Percentiles rank a stretch among this genome's conserved stretches.
Evolutionary conservation across 2,888 invertebrate genomes (phyloP).

Genomic region (Teleogryllus oceanicus): DNA sequence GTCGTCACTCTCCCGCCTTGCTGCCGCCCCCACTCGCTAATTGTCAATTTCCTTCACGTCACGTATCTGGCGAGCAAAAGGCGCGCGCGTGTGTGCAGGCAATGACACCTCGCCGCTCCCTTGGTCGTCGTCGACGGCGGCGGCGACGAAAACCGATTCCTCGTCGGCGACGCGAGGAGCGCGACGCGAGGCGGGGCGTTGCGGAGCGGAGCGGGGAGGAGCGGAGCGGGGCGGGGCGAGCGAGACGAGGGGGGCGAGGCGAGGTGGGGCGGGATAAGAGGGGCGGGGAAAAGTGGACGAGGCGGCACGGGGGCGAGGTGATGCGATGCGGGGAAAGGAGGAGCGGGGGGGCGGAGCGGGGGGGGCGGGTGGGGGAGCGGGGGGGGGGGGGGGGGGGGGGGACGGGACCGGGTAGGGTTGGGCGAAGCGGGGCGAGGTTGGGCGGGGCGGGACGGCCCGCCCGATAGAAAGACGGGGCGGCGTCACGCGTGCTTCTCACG

Average conservation of each 20-base stretch:
- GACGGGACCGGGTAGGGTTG: no score
- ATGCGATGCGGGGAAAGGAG: no score
- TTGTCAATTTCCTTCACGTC: conserved; percentile 18
- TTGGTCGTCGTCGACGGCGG: not conserved
- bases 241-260: not conserved
- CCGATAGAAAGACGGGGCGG: no score
- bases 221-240: not conserved
- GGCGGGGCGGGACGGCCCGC: no score
- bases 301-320: no score
- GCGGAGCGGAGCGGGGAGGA: not conserved
- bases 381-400: no score
- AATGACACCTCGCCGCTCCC: not conserved
- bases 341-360: no score
- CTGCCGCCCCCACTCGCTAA: not conserved
- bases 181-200: not conserved
- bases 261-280: not conserved
- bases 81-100: not conserved
- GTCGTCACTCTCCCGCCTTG: not conserved
- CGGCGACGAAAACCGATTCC: not conserved
- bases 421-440: no score
- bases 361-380: no score
- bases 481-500: no score
- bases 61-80: conserved; percentile 11
- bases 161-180: not conserved
- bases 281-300: no score